phyloP scores from a whole-genome alignment of 2,797 vertebrate species.

The Phaenicophaeus curvirostris region DNA sequence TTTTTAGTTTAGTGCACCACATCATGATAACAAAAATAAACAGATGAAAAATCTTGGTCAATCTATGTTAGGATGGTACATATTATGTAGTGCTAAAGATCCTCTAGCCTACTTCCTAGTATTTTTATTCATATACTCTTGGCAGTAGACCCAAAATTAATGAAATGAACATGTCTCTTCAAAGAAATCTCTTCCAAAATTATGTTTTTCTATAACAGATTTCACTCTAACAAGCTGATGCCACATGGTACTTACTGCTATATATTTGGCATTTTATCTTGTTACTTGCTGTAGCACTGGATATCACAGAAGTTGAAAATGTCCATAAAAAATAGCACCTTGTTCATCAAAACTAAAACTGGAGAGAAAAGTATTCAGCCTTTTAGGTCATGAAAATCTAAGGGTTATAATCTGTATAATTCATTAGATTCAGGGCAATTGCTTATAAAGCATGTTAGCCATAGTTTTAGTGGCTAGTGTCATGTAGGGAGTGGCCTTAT shows the following conservation, averaged over 20 bases:
- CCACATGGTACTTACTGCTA: neutral
- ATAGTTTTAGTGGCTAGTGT: neutral
- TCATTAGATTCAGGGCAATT: neutral
- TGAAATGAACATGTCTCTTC: neutral
- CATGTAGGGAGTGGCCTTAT: neutral
- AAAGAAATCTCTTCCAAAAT: neutral
- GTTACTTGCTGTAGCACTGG: neutral
- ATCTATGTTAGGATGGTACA: neutral
- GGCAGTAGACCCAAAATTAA: conserved; percentile 1
- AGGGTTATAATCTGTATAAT: neutral
- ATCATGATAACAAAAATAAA: neutral
- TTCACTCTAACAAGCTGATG: neutral
- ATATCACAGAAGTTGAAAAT: neutral
- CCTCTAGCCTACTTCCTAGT: neutral
- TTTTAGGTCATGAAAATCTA: neutral
- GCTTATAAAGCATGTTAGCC: neutral
- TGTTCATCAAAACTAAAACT: neutral
- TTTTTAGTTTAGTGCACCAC: neutral
- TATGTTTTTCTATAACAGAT: neutral
- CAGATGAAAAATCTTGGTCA: neutral
- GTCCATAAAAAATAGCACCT: neutral
- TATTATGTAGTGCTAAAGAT: neutral
- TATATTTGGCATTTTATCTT: neutral
- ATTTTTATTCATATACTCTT: neutral
- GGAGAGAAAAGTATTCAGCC: neutral